Percentiles rank a stretch among this genome's conserved stretches.
phyloP scores from a whole-genome alignment of 2,888 invertebrate genomes.

The Drosophila putrida region DNA sequence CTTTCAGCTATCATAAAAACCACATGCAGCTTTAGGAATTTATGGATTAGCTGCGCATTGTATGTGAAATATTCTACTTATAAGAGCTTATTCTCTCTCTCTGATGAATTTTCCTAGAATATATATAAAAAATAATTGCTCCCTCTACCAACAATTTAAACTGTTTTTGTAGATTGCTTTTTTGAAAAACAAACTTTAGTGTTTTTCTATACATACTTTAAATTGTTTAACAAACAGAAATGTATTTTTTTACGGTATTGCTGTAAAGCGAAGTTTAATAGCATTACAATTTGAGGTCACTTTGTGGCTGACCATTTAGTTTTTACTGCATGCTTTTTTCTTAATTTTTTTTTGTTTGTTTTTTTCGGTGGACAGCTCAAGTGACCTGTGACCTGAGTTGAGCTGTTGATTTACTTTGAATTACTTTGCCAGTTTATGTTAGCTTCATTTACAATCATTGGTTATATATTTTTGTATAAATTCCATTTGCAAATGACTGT shows the following conservation, averaged over 20 bases:
- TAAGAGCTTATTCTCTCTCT: too few relatives aligned
- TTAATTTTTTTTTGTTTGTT: not conserved
- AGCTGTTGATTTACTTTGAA: constrained; percentile 1
- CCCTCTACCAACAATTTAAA: not conserved
- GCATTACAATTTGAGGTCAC: constrained; percentile 2
- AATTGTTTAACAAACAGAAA: not conserved
- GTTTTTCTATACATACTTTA: not conserved
- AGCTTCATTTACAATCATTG: constrained; percentile 10
- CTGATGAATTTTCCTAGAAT: too few relatives aligned
- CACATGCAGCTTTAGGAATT: too few relatives aligned
- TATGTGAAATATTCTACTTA: too few relatives aligned
- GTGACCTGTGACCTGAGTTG: not conserved
- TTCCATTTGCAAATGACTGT: constrained; percentile 14
- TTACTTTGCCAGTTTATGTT: constrained; percentile 3
- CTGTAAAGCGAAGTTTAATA: constrained; percentile 3
- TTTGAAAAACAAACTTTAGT: too few relatives aligned
- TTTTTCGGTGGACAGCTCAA: not conserved
- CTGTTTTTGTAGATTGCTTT: not conserved
- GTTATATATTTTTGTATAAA: not conserved
- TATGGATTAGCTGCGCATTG: too few relatives aligned
- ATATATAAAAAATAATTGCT: not conserved
- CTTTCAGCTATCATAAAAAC: too few relatives aligned
- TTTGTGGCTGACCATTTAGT: not conserved
- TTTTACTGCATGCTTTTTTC: not conserved
- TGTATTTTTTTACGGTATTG: constrained; percentile 2